These are phyloP conservation scores for Hypomesus transpacificus DNA, from an alignment of 2,113 vertebrate species.

Conservation along the genomic window DNA sequence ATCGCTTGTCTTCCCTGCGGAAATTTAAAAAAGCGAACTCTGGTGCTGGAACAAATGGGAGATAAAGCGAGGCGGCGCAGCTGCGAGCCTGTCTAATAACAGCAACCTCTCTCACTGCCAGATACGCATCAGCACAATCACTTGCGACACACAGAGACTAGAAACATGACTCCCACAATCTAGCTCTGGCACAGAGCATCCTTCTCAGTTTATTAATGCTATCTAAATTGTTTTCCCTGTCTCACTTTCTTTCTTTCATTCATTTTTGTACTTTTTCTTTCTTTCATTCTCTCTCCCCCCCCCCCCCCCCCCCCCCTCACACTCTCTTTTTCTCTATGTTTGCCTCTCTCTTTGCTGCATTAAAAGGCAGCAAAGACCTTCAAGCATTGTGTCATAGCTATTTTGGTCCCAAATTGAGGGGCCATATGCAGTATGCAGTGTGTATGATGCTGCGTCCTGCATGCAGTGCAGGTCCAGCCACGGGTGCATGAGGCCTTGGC, in stretches of 20 bases:
- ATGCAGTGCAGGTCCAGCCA: conserved; percentile 39
- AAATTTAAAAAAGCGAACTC: conserved; percentile 50
- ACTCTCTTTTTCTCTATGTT: too few species aligned
- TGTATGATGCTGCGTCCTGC: conserved; percentile 23
- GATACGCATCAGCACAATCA: conserved; percentile 43
- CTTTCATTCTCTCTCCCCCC: too few species aligned
- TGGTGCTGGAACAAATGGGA: conserved; percentile 7
- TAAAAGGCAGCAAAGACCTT: background rate
- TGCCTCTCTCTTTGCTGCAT: background rate
- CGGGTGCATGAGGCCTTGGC: conserved; percentile 36
- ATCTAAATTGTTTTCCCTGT: too few species aligned
- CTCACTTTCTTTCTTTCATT: too few species aligned
- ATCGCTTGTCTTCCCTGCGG: conserved; percentile 28
- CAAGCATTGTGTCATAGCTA: conserved; percentile 29
- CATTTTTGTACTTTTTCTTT: too few species aligned
- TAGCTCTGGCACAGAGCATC: background rate
- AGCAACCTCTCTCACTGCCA: conserved; percentile 17
- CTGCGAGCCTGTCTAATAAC: conserved; percentile 21
- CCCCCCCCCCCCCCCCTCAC: background rate
- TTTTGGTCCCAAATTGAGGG: conserved; percentile 33
- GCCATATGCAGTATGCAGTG: conserved; percentile 18
- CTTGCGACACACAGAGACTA: background rate
- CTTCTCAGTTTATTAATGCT: background rate
- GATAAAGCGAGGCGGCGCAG: conserved; percentile 23
- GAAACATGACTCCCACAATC: background rate